Evolutionary conservation across 2,113 vertebrate species (phyloP).

Genomic region (Phalacrocorax brasilianus): DNA sequence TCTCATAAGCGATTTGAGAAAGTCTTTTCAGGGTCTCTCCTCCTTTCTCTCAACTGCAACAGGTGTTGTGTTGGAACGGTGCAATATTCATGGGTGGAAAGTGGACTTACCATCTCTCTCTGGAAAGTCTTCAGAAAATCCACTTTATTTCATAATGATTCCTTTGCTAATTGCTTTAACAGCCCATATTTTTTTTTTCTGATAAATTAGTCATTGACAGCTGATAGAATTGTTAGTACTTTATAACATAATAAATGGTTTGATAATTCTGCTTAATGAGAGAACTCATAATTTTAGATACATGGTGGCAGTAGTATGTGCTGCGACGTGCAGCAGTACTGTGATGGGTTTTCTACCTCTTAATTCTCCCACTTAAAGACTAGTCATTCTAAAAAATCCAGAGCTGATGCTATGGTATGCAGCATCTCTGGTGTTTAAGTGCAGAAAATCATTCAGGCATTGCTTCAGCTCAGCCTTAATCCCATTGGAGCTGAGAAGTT

Average conservation of each 20-base stretch:
- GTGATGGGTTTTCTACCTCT: background rate
- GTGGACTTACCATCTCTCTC: background rate
- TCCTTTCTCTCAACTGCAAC: background rate
- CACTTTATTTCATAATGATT: background rate
- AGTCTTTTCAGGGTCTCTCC: background rate
- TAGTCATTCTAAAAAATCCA: background rate
- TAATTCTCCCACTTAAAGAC: background rate
- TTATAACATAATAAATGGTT: background rate
- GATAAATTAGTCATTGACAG: background rate
- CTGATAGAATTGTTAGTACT: background rate
- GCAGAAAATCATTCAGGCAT: background rate
- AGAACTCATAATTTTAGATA: background rate
- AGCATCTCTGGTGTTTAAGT: background rate
- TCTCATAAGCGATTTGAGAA: background rate
- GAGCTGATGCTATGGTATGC: background rate
- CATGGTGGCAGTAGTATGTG: background rate
- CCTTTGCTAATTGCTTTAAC: constrained; percentile 1
- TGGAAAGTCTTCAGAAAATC: constrained; percentile 19
- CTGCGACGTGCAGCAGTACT: background rate
- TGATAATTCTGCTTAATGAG: background rate
- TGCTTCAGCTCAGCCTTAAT: background rate
- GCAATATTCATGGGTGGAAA: background rate
- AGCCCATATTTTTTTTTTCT: background rate
- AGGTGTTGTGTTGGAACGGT: background rate
- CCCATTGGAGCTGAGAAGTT: background rate